phyloP scores from a whole-genome alignment of 2,113 vertebrate species.

The Bothrops jararaca region DNA sequence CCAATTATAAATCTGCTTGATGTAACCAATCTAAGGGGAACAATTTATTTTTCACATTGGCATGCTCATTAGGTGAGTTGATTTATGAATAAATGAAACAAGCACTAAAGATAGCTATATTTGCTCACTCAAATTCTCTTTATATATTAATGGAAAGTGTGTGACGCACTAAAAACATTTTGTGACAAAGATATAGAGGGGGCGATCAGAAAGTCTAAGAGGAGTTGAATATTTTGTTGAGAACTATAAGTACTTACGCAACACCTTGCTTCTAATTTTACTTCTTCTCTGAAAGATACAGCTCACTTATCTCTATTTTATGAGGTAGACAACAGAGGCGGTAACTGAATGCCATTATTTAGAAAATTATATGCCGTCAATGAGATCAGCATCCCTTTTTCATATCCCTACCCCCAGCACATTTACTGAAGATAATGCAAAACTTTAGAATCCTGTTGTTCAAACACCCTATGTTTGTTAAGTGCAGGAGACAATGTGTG shows the following conservation, averaged over 20 bases:
- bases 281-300: conserved; percentile 2
- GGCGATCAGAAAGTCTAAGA: too few species aligned
- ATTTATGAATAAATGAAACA: too few species aligned
- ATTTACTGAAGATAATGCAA: conserved; percentile 44
- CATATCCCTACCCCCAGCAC: conserved; percentile 14
- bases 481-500: conserved; percentile 68
- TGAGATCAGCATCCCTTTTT: conserved; percentile 51
- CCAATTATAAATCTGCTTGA: too few species aligned
- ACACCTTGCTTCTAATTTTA: not conserved
- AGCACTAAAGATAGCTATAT: too few species aligned
- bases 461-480: conserved; percentile 55
- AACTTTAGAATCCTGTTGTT: conserved; percentile 67
- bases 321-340: conserved; percentile 13
- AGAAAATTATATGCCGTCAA: conserved; percentile 47
- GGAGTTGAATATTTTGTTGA: not conserved
- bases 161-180: too few species aligned
- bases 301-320: not conserved
- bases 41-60: too few species aligned
- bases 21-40: too few species aligned
- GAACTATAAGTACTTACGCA: not conserved
- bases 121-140: too few species aligned
- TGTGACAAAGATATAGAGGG: too few species aligned
- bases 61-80: too few species aligned
- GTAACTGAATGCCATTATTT: conserved; percentile 34
- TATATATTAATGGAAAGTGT: too few species aligned